Base-by-base conservation (phyloP, 2,113 vertebrate species). In the Terrapene triunguis region DNA sequence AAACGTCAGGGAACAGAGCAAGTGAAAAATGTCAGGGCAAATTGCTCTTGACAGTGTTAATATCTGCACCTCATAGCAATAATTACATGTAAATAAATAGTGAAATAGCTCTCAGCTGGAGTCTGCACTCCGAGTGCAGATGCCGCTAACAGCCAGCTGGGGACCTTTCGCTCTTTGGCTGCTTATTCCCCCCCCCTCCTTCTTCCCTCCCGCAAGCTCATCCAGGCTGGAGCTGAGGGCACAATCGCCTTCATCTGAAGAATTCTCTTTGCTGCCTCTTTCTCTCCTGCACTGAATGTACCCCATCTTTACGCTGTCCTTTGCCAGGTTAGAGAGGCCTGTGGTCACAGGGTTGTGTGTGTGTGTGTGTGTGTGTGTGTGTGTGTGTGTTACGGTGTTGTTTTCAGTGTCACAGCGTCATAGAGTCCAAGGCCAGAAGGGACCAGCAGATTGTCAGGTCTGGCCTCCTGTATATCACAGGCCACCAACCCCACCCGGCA, bases 71-170 rank as follows among this genome's bases (percentile, higher is more conserved):
- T 99, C 99, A 99, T 99, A 99, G 99, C 99, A 98, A 99, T 99
- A 99, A 99, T 99, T 99, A 99, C 99, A 99, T 99, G 99, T 99
- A 99, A 99, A 99, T 99, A 99, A 99, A 99, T 98, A 99, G 99
- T 99, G 99, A 99, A 99, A 99, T 99, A 98, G 98, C 98, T 99
- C 99, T 99, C 99, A 99, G 99, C 99, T 99, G 99, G 99, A 99
- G 98, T 98, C 98, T 97, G 98, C 97, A 97, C 96, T 96, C 97
- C 65, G 96, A 97, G 96, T 98, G 98, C 98, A 98, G 98, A 97
- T 98, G 97, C 97, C 94, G 87, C 98, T 98, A 98, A 98, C 98
- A 98, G 98, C 99, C 99, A 99, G 99, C 99, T 99, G 99, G 98
- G 99, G 98, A 98, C 99, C 98, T 53, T 92, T 97, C 82, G 95